Evolutionary conservation across 2,113 vertebrate species (phyloP).

Genomic region (Trinectes maculatus): DNA sequence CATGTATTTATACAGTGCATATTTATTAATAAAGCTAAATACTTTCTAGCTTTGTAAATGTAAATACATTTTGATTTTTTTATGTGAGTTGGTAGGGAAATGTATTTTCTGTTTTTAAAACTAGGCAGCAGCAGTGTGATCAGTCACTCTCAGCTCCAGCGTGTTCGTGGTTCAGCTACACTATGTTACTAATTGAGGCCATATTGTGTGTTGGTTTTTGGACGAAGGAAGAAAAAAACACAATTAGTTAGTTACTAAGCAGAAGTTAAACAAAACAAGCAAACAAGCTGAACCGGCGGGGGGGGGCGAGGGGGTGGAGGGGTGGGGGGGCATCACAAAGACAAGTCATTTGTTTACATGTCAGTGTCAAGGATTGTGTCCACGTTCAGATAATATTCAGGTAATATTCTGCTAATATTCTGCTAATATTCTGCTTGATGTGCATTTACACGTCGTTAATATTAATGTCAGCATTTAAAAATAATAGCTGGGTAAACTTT

Average conservation of each 20-base stretch:
- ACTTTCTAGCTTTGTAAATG: constrained; percentile 4
- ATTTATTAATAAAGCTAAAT: constrained; percentile 4
- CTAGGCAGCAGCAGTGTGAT: too few species aligned
- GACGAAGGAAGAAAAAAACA: constrained; percentile 4
- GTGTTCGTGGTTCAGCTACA: constrained; percentile 68
- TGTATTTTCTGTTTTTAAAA: constrained; percentile 22
- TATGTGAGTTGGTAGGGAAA: constrained; percentile 19
- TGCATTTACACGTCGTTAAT: constrained; percentile 25
- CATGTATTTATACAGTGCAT: not conserved
- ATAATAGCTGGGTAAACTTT: constrained; percentile 3
- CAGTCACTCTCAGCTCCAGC: constrained; percentile 52
- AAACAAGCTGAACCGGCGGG: constrained; percentile 16
- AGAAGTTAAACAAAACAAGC: constrained; percentile 36
- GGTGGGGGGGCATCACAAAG: not conserved
- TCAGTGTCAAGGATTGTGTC: not conserved
- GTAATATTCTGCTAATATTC: too few species aligned
- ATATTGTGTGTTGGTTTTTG: constrained; percentile 74
- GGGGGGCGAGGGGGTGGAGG: not conserved
- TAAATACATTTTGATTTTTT: not conserved
- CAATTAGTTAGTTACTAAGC: constrained; percentile 49
- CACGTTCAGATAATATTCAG: not conserved
- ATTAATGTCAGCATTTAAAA: not conserved
- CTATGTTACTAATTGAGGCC: constrained; percentile 77
- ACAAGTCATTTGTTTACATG: not conserved
- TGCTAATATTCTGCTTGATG: constrained; percentile 14